These are phyloP conservation scores for Lasioglossum zephyrum DNA, from an alignment of 2,888 invertebrate species.

Conservation along the genomic window DNA sequence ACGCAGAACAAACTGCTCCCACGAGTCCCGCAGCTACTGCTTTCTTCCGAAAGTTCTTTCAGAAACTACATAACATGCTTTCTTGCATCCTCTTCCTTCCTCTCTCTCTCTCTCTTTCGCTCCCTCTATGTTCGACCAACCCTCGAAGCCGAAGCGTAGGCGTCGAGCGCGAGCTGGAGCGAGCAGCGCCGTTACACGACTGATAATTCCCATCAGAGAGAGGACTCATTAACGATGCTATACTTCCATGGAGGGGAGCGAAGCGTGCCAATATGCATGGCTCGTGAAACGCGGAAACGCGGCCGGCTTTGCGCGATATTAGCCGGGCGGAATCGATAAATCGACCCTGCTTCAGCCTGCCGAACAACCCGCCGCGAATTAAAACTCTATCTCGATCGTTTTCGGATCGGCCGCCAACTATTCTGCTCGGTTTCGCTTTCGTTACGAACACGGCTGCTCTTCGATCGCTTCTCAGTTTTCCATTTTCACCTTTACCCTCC, in stretches of 20 bases:
- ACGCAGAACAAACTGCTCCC: conserved; percentile 11
- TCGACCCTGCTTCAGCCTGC: conserved; percentile 20
- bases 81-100: not conserved
- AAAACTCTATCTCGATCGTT: conserved; percentile 22
- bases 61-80: not conserved
- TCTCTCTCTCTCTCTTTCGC: too few species aligned
- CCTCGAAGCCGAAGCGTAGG: not conserved
- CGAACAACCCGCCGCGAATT: conserved; percentile 10
- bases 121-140: not conserved
- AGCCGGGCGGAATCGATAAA: conserved; percentile 43
- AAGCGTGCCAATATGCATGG: conserved; percentile 29
- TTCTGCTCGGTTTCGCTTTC: not conserved
- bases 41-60: conserved; percentile 9
- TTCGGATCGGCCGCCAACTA: not conserved
- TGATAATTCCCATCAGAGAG: conserved; percentile 24
- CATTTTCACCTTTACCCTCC: not conserved
- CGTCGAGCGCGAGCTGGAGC: not conserved
- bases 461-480: not conserved
- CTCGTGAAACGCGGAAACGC: conserved; percentile 23
- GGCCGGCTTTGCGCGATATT: conserved; percentile 40
- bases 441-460: not conserved
- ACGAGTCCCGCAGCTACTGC: not conserved
- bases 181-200: not conserved
- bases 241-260: conserved; percentile 16
- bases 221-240: conserved; percentile 16